phyloP scores from a whole-genome alignment of 2,888 invertebrate genomes.

The Amphipoea oculea region DNA sequence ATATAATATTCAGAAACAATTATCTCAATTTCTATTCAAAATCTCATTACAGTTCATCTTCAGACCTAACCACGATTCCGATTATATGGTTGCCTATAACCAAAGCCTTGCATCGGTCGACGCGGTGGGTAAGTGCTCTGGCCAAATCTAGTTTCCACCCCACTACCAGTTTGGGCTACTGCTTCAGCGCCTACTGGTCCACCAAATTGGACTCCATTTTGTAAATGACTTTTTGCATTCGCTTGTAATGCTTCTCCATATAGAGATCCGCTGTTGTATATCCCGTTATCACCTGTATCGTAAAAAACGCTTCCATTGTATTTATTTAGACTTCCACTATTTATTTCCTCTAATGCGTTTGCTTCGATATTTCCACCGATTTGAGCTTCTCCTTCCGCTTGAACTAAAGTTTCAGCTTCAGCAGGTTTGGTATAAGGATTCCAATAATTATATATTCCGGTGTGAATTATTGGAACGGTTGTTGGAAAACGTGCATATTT shows the following conservation, averaged over 20 bases:
- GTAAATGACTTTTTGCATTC: slow-evolving; percentile 3
- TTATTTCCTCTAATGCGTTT: background rate
- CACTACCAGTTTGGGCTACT: background rate
- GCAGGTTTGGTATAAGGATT: background rate
- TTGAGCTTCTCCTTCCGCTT: background rate
- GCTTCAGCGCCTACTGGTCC: background rate
- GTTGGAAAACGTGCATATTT: background rate
- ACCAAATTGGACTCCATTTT: slow-evolving; percentile 2
- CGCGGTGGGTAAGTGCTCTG: background rate
- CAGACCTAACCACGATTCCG: background rate
- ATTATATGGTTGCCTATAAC: background rate
- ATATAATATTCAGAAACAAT: background rate
- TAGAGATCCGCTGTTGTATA: background rate
- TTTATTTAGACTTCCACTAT: background rate
- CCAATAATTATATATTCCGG: background rate
- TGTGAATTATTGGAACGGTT: background rate
- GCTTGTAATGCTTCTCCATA: background rate
- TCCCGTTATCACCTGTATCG: background rate
- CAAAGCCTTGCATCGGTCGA: background rate
- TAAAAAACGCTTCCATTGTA: background rate
- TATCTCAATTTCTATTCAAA: background rate
- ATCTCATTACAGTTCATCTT: background rate
- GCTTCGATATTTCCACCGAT: background rate
- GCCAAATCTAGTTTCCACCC: slow-evolving; percentile 11
- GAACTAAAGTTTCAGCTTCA: slow-evolving; percentile 12